Evolutionary conservation across 1,140 invertebrate genomes (phyloP).

Genomic region (Drosophila kohkoa): DNA sequence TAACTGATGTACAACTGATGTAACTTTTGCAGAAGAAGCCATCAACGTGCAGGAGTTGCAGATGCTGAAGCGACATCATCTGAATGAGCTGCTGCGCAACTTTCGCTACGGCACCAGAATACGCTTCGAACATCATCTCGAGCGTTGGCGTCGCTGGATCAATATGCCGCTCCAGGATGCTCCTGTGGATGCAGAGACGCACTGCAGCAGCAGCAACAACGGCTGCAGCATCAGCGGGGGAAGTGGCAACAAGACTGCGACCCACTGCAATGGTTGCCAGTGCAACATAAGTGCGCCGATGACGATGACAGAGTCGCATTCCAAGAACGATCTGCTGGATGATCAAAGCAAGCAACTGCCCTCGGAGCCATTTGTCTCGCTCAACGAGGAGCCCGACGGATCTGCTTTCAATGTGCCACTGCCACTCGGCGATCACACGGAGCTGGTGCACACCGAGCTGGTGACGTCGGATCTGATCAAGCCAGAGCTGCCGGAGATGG

Average conservation of each 20-base stretch:
- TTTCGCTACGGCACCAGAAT: conserved; percentile 70
- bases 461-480: conserved; percentile 15
- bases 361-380: conserved; percentile 56
- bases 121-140: conserved; percentile 71
- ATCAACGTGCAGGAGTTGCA: conserved; percentile 75
- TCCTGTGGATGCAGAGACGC: not conserved
- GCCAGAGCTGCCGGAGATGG: conserved; percentile 24
- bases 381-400: conserved; percentile 32
- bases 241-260: too few species aligned
- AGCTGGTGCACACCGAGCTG: conserved; percentile 53
- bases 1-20: not conserved
- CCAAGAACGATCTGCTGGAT: conserved; percentile 42
- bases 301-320: not conserved
- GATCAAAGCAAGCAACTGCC: conserved; percentile 40
- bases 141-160: conserved; percentile 74
- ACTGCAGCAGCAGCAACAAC: not conserved
- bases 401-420: conserved; percentile 39
- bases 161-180: conserved; percentile 58
- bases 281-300: not conserved
- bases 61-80: conserved; percentile 71
- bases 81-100: conserved; percentile 61
- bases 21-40: conserved; percentile 57
- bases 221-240: not conserved
- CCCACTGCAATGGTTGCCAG: conserved; percentile 20
- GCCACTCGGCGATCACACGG: conserved; percentile 33